Conservation (phyloP, 1,140 invertebrate species). For the Acromyrmex heyeri region DNA sequence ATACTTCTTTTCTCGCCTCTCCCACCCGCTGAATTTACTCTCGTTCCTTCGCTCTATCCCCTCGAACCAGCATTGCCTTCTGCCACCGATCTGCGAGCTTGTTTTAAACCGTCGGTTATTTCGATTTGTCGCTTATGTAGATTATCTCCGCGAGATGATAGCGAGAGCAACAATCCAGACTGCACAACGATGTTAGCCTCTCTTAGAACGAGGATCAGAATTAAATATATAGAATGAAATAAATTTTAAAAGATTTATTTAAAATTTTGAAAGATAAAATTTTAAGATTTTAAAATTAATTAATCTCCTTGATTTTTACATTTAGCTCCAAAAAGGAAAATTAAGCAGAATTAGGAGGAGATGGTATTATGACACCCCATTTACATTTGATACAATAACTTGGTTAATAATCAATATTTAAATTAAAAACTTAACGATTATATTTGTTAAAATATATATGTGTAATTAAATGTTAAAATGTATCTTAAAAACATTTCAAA, state of each 20-base stretch:
- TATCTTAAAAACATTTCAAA: too few relatives aligned
- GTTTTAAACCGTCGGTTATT: background rate
- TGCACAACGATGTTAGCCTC: background rate
- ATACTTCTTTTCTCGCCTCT: slow-evolving; percentile 55
- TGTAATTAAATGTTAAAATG: too few relatives aligned
- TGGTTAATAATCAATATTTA: too few relatives aligned
- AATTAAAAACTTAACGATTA: too few relatives aligned
- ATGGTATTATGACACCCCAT: too few relatives aligned
- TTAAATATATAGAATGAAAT: background rate
- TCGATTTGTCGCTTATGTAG: background rate
- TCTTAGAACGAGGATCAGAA: background rate
- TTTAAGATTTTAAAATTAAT: background rate
- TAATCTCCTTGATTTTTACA: background rate
- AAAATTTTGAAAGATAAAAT: background rate
- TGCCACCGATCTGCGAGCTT: background rate
- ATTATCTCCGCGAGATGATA: background rate
- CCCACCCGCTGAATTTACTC: slow-evolving; percentile 28
- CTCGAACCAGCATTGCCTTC: background rate
- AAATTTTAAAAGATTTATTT: background rate
- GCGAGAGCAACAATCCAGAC: background rate
- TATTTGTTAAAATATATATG: too few relatives aligned
- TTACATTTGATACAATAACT: too few relatives aligned
- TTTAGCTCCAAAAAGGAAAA: background rate
- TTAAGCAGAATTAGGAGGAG: background rate
- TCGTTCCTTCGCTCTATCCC: slow-evolving; percentile 12